Conservation (phyloP, 1,140 invertebrate genomes). For the Mamestra configurata region DNA sequence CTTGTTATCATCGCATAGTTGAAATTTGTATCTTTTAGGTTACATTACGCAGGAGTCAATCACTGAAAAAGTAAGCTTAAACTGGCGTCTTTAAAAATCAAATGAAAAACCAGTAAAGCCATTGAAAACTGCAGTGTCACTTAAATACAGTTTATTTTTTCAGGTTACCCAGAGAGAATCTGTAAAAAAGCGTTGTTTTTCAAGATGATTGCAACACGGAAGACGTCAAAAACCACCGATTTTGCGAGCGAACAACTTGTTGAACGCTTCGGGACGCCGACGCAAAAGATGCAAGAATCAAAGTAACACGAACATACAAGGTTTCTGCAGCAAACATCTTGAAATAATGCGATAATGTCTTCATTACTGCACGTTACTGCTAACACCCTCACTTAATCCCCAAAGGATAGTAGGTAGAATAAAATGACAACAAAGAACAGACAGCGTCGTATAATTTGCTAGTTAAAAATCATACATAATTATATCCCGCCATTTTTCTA, state of each 20-base stretch:
- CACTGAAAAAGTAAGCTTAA: too few relatives aligned
- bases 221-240: neutral
- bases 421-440: conserved; percentile 25
- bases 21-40: too few relatives aligned
- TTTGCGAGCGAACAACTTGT: conserved; percentile 20
- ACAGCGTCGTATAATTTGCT: conserved; percentile 42
- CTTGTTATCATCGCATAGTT: too few relatives aligned
- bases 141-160: too few relatives aligned
- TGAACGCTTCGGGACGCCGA: neutral
- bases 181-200: neutral
- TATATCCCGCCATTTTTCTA: conserved; percentile 86
- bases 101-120: too few relatives aligned
- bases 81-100: too few relatives aligned
- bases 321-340: neutral
- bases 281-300: neutral
- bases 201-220: neutral
- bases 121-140: too few relatives aligned
- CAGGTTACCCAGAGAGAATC: too few relatives aligned
- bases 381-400: neutral
- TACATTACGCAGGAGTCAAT: too few relatives aligned
- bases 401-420: neutral
- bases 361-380: neutral
- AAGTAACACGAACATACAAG: neutral
- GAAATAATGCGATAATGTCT: neutral
- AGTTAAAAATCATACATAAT: conserved; percentile 69